Percentiles rank a stretch among this genome's conserved stretches.
phyloP scores from a whole-genome alignment of 2,797 vertebrate species.

The Enteromius afrohamiltoni region DNA sequence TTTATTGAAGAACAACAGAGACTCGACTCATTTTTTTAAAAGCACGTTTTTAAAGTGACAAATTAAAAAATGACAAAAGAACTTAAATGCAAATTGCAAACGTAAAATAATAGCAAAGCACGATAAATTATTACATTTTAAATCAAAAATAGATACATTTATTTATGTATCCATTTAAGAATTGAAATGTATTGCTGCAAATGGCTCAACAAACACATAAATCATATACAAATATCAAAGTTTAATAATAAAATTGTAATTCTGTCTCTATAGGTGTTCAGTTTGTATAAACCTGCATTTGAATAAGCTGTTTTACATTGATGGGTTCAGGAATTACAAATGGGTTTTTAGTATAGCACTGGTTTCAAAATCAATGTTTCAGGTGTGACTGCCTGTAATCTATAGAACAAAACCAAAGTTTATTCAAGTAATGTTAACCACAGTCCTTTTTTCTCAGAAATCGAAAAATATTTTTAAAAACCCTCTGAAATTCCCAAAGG shows the following conservation, averaged over 20 bases:
- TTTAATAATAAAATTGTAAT: not conserved
- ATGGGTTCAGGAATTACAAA: not conserved
- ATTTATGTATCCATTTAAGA: no score
- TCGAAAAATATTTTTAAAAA: not conserved
- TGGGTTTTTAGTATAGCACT: not conserved
- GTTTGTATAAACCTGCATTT: not conserved
- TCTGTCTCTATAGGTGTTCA: not conserved
- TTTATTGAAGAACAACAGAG: not conserved
- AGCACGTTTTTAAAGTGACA: not conserved
- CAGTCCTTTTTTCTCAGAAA: not conserved
- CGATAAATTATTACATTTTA: not conserved
- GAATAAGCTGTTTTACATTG: not conserved
- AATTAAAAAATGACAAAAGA: not conserved
- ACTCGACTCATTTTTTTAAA: not conserved
- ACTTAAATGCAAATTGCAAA: not conserved
- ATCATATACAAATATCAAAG: no score
- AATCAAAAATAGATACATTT: not conserved
- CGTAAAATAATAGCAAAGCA: not conserved
- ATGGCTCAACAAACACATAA: not conserved
- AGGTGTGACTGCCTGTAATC: not conserved
- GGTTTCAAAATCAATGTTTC: not conserved
- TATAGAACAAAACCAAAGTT: not conserved
- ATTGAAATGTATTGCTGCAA: not conserved
- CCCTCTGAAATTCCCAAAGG: not conserved
- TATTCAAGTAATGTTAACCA: not conserved